phyloP scores from a whole-genome alignment of 2,888 invertebrate species.

The Tenthredo scrophulariae region DNA sequence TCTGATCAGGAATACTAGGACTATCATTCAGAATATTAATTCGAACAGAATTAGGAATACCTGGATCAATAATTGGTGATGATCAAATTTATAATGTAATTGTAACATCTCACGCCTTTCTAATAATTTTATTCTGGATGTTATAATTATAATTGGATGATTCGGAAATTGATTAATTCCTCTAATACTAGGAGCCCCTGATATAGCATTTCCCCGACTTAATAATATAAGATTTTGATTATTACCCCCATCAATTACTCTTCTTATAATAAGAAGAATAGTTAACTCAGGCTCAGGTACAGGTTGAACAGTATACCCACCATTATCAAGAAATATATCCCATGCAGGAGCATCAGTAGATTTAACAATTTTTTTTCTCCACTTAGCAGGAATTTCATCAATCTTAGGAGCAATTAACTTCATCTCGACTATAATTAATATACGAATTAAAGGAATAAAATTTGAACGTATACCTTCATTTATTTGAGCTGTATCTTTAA shows the following conservation, averaged over 20 bases:
- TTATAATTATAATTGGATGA: slow-evolving; percentile 89
- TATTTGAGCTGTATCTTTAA: slow-evolving; percentile 86
- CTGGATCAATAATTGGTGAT: slow-evolving; percentile 85
- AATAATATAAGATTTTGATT: slow-evolving; percentile 93
- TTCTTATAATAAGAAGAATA: slow-evolving; percentile 83
- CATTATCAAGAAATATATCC: slow-evolving; percentile 82
- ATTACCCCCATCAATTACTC: slow-evolving; percentile 84
- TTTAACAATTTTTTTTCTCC: slow-evolving; percentile 88
- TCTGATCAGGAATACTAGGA: slow-evolving; percentile 86
- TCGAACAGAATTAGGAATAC: slow-evolving; percentile 86
- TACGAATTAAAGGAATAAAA: slow-evolving; percentile 82
- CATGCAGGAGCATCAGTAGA: slow-evolving; percentile 86
- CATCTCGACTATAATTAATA: slow-evolving; percentile 88
- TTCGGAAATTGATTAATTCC: slow-evolving; percentile 92
- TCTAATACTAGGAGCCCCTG: slow-evolving; percentile 87
- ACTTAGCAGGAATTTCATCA: slow-evolving; percentile 87
- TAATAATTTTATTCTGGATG: slow-evolving; percentile 93
- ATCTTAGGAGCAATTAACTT: slow-evolving; percentile 90
- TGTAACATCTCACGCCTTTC: slow-evolving; percentile 89
- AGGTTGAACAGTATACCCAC: slow-evolving; percentile 90
- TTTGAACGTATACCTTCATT: slow-evolving; percentile 86
- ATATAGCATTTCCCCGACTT: slow-evolving; percentile 91
- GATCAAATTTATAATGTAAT: slow-evolving; percentile 90
- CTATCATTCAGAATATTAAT: slow-evolving; percentile 86
- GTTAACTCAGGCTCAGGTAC: slow-evolving; percentile 87